Base-by-base conservation (phyloP, 2,797 vertebrate genomes). In the Microtus californicus region DNA sequence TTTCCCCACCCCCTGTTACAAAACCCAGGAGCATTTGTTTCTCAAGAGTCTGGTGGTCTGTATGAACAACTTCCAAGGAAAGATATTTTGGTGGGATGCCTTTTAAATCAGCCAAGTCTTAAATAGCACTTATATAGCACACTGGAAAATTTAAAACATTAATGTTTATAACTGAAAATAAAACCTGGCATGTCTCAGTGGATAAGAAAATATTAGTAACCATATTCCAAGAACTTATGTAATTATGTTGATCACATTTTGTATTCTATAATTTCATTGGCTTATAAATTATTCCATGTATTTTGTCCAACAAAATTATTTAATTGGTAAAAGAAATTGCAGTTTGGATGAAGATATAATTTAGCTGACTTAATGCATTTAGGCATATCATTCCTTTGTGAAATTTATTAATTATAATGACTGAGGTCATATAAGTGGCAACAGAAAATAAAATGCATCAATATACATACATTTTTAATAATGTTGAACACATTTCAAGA, bases 231-330 rank as follows among this genome's bases (percentile, higher is more conserved):
- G 93, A 97, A 93, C 77, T 94, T 96, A 56, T 95, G 54, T 96
- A 95, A 95, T 96, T 92, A 96, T 91, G 78, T 87, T 96, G 90
- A 90, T 96, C 74, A 85, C 78, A 91, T 96, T 96, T 93, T 96
- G 85, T 56, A 94, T 95, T 97, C 90, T 95, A 74, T 93, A 95
- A 95, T 95, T 93, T 97, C 97, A 97, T 92, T 97, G 93, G 88
- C 89, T 97, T 96, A 97, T 97, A 87, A 97, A 94, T 90, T 97
- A 92, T 98, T 97, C 96, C 74, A 73, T 96, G 94, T 92, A 96
- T 88, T 94, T 96, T 96, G 88, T 96, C 85, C 92, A 94, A 93
- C 93, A 76, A 94, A 96, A 96, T 93, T 97, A 93, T 96, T 97
- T 97, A 97, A 97, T 97, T 97, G 82, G 83, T 97, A 92, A 40